Conservation (phyloP, 2,113 vertebrate species). For the Antechinus stuartii region DNA sequence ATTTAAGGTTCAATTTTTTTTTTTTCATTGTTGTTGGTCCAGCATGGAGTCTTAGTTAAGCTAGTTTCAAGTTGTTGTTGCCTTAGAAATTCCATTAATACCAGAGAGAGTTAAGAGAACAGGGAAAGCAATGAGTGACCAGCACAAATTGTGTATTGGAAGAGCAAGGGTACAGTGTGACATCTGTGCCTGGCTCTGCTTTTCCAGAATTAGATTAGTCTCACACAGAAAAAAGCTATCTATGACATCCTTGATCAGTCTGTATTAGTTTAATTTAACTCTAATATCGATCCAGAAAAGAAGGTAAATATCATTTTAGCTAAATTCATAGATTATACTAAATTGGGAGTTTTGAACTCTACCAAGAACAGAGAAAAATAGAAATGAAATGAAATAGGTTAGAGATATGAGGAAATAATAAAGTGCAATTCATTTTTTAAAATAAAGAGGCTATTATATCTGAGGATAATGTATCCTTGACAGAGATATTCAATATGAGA, state of each 20-base stretch:
- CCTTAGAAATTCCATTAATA: slow-evolving; percentile 38
- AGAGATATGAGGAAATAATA: slow-evolving; percentile 73
- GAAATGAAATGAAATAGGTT: slow-evolving; percentile 72
- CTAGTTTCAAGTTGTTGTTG: slow-evolving; percentile 40
- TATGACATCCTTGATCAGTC: slow-evolving; percentile 63
- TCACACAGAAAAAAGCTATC: slow-evolving; percentile 73
- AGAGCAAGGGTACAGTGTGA: background rate
- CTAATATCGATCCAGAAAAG: slow-evolving; percentile 49
- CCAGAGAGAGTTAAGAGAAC: slow-evolving; percentile 39
- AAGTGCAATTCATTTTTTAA: slow-evolving; percentile 68
- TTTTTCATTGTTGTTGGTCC: background rate
- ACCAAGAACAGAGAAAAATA: slow-evolving; percentile 52
- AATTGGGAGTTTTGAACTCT: slow-evolving; percentile 66
- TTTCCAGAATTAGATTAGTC: slow-evolving; percentile 64
- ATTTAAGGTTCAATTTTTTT: background rate
- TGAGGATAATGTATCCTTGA: slow-evolving; percentile 53
- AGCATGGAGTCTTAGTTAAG: background rate
- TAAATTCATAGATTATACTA: slow-evolving; percentile 75
- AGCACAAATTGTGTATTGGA: background rate
- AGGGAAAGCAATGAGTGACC: slow-evolving; percentile 4
- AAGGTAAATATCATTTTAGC: slow-evolving; percentile 72
- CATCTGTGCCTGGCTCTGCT: background rate
- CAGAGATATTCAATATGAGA: slow-evolving; percentile 68
- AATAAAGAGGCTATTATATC: slow-evolving; percentile 70
- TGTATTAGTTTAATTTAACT: background rate